Conservation (phyloP, 2,888 invertebrate genomes). For the Acrobasis consociella region DNA sequence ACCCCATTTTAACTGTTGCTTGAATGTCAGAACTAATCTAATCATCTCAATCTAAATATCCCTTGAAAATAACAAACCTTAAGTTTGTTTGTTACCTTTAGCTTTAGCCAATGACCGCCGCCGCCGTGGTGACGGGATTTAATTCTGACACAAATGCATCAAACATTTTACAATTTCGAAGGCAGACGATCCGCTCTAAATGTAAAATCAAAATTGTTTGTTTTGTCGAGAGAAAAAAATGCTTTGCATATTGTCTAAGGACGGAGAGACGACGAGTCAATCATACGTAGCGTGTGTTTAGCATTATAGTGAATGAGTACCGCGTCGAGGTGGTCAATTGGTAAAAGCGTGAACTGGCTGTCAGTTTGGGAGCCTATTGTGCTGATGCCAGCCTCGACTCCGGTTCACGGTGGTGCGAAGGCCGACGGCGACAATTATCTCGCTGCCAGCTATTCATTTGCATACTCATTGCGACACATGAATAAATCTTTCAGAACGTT, state of each 20-base stretch:
- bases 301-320: constrained; percentile 60
- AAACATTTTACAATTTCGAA: neutral
- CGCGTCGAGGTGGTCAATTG: constrained; percentile 72
- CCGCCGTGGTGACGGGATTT: too few species aligned
- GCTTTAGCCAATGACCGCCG: too few species aligned
- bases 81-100: too few species aligned
- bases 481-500: constrained; percentile 49
- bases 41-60: too few species aligned
- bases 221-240: constrained; percentile 41
- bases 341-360: constrained; percentile 76
- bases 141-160: too few species aligned
- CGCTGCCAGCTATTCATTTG: constrained; percentile 60
- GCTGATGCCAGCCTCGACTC: constrained; percentile 36
- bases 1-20: too few species aligned
- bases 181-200: constrained; percentile 37
- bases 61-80: too few species aligned
- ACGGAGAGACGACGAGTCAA: constrained; percentile 59
- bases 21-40: too few species aligned
- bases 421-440: constrained; percentile 66
- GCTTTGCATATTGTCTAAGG: constrained; percentile 56
- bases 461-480: constrained; percentile 72
- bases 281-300: constrained; percentile 66
- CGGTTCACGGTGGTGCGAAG: constrained; percentile 67
- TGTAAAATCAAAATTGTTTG: constrained; percentile 44
- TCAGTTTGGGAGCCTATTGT: constrained; percentile 71